These are phyloP conservation scores for Sclerodermus sp. DNA, from an alignment of 2,888 invertebrate species.

Conservation along the genomic window DNA sequence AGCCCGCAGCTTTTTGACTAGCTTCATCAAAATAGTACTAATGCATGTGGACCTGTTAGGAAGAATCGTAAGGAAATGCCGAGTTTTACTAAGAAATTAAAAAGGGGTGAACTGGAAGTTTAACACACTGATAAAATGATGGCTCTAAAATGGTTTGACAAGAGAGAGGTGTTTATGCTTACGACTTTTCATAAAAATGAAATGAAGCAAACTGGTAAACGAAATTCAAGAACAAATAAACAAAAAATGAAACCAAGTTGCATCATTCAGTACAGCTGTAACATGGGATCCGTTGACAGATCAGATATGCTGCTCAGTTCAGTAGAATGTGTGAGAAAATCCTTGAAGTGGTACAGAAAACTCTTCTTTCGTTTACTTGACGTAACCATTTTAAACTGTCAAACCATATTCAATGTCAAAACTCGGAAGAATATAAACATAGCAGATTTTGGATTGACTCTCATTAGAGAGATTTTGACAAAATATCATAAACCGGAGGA, in stretches of 20 bases:
- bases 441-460: too few species aligned
- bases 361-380: slow-evolving; percentile 36
- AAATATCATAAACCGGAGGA: too few species aligned
- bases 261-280: slow-evolving; percentile 36
- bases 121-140: slow-evolving; percentile 2
- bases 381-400: too few species aligned
- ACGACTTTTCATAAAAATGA: slow-evolving; percentile 24
- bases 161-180: slow-evolving; percentile 34
- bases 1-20: too few species aligned
- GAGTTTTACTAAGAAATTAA: too few species aligned
- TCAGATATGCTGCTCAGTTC: slow-evolving; percentile 30
- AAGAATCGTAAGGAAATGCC: too few species aligned
- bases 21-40: too few species aligned
- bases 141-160: slow-evolving; percentile 40
- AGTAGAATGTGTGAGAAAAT: slow-evolving; percentile 18
- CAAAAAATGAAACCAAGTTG: slow-evolving; percentile 27
- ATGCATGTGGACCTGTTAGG: too few species aligned
- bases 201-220: slow-evolving; percentile 11
- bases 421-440: too few species aligned
- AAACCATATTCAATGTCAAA: too few species aligned
- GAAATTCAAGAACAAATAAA: slow-evolving; percentile 12
- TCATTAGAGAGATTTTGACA: too few species aligned
- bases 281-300: slow-evolving; percentile 36
- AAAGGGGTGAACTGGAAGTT: too few species aligned
- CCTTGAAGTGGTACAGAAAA: slow-evolving; percentile 33